Evolutionary conservation across 2,888 invertebrate species (phyloP).

Genomic region (Ennomos erosarius): DNA sequence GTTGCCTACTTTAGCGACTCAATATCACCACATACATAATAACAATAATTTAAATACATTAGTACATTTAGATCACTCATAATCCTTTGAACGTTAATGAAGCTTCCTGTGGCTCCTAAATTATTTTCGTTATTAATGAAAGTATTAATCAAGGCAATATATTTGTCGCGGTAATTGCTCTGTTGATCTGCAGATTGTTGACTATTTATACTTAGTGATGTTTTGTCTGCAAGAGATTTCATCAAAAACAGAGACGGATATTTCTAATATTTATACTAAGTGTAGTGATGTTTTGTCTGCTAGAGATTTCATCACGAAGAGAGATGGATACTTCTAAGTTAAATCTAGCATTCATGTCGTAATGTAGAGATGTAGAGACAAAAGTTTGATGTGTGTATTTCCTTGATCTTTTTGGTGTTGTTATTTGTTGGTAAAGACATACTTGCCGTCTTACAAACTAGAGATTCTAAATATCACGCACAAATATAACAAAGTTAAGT

Average conservation of each 20-base stretch:
- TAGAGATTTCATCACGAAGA: conserved; percentile 3
- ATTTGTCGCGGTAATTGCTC: conserved; percentile 23
- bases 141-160: conserved; percentile 18
- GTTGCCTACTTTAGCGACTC: no score
- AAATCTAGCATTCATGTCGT: no score
- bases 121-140: conserved; percentile 12
- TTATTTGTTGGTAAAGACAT: no score
- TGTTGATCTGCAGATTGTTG: conserved; percentile 18
- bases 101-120: not conserved
- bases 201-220: conserved; percentile 12
- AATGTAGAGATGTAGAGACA: no score
- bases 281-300: conserved; percentile 16
- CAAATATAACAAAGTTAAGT: no score
- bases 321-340: not conserved
- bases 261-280: conserved; percentile 1
- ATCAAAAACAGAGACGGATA: not conserved
- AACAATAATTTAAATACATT: no score
- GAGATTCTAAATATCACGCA: no score
- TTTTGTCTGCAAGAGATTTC: conserved; percentile 12
- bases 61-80: not conserved
- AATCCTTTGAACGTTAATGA: not conserved
- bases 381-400: no score
- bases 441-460: no score
- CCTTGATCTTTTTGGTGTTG: no score
- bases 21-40: not conserved